Evolutionary conservation across 1,140 invertebrate species (phyloP), one percentile per base, ranked within the genome.

Genomic region (Drosophila kanapiae): DNA sequence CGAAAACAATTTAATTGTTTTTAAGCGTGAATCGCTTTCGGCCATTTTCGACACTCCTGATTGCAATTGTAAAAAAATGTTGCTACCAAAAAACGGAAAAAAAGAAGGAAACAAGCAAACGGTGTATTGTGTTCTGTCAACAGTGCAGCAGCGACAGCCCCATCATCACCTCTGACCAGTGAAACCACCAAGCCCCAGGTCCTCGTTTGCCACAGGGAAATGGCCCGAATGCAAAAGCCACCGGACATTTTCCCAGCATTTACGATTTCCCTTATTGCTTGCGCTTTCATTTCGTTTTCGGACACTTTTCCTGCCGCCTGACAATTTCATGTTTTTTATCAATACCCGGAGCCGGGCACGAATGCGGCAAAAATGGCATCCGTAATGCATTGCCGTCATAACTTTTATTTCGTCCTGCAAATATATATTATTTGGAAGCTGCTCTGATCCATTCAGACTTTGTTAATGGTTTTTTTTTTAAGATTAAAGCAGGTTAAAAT

Each of bases 201-300:
- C n/a, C 9, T 23, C 23, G 23, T 23, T 23, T 42, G 53, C 40
- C 67, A 16, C 68, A 47, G 49, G 68, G 27, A 78, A 60, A 58
- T 59, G 47, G 38, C 33, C 53, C 54, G 54, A 53, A 42, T 40
- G 35, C 56, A 48, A 33, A 11, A 18, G 51, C 67, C 78, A 61
- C n/a, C 38, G 35, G 79, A 63, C 82, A 72, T 77, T 80, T 80
- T 84, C 16, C 38, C 82, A 77, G 51, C 82, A 80, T 84, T 84
- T 84, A 84, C 82, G 83, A 84, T 84, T 77, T 84, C 77, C 72
- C 72, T 80, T 80, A 84, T 85, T 84, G 81, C 71, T 68, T 57
- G 77, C 45, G 83, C 59, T 80, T 84, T 84, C 72, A 60, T 76
- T 71, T 82, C 48, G 48, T 54, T 72, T 72, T 71, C 42, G 18